Evolutionary conservation across 2,888 invertebrate species (phyloP).

Genomic region (Agrotis exclamationis): DNA sequence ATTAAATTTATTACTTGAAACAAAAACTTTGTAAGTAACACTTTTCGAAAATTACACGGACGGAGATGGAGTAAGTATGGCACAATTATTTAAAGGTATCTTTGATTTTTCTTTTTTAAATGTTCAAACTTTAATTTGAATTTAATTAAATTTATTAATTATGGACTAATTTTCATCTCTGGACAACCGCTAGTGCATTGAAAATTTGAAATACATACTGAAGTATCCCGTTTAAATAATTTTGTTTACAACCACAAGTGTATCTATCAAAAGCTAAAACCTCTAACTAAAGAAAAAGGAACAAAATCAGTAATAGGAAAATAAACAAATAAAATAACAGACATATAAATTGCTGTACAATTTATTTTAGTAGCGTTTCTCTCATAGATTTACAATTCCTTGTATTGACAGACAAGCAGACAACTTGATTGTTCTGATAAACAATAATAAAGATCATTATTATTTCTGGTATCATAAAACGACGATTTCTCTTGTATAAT

Average conservation of each 20-base stretch:
- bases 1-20: no score
- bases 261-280: slow-evolving; percentile 1
- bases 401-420: slow-evolving; percentile 36
- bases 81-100: no score
- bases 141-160: no score
- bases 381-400: slow-evolving; percentile 22
- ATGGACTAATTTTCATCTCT: no score
- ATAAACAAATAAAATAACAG: slow-evolving; percentile 6
- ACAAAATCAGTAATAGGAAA: slow-evolving; percentile 16
- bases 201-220: background rate
- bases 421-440: slow-evolving; percentile 24
- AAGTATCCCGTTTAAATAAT: background rate
- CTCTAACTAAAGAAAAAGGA: background rate
- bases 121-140: no score
- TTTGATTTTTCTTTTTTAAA: no score
- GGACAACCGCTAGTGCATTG: no score
- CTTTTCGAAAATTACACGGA: no score
- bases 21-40: no score
- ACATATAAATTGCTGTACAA: slow-evolving; percentile 40
- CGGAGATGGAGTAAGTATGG: no score
- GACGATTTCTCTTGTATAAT: slow-evolving; percentile 15
- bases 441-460: slow-evolving; percentile 18
- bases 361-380: slow-evolving; percentile 46
- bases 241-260: background rate
- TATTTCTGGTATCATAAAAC: slow-evolving; percentile 24